Evolutionary conservation across 2,888 invertebrate genomes (phyloP), one percentile per base, ranked within the genome.

Genomic region (Alviniconcha strummeri): DNA sequence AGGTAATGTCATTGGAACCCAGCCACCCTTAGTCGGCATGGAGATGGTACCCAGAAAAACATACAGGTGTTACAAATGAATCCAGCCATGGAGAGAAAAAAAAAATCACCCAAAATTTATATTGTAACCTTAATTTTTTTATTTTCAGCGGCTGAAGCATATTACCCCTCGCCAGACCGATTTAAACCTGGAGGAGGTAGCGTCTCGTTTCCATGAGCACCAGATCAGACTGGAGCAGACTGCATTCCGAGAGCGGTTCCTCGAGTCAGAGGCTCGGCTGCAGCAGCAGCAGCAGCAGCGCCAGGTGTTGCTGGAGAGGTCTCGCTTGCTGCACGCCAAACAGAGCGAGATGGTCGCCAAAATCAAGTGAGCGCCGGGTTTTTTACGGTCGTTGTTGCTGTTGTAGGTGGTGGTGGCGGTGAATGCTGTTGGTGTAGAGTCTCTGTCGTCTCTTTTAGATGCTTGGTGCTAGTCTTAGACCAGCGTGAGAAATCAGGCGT

Each of bases 151-250:
- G 80, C 84, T 94, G 82, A 93, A 93, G 85, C 92, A 92, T 87
- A 86, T 90, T 56, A 93, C 93, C n/a, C 93, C 93, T n/a, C 88
- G 93, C 57, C 93, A 93, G 88, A 91, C 92, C 7, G 93, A 94
- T 85, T 85, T 93, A 60, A 92, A 93, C 84, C 88, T 94, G 17
- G 90, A 92, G 56, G 90, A 90, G 9, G 89, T 94, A 19, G 89
- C 91, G 6, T 86, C 86, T 7, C 89, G 90, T 64, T 93, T 93
- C 84, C 93, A 93, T 81, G 90, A 93, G 84, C 92, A 93, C 83
- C 93, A 92, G 85, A 90, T 92, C n/a, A 87, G 89, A 79, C 90
- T 92, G 91, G 93, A 93, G 86, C 88, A 91, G 81, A 90, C 88
- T 7, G 92, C 93, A 7, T 93, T 93, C 86, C 89, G 89, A 82